phyloP scores from a whole-genome alignment of 2,888 invertebrate species.

The Eilema depressum region DNA sequence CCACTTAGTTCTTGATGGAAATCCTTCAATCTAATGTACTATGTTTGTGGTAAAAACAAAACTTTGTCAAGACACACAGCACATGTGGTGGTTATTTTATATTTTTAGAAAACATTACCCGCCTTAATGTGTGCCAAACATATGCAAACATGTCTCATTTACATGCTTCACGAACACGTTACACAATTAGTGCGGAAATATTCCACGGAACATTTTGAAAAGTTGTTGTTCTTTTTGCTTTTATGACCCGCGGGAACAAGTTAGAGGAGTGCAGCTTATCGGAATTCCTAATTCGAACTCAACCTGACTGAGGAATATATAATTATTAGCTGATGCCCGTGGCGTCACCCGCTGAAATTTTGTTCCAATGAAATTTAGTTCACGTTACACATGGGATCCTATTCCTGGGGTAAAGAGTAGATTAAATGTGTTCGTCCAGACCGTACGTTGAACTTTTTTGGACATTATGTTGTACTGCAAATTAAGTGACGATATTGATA shows the following conservation, averaged over 20 bases:
- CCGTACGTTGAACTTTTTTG: too few relatives aligned
- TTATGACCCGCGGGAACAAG: background rate
- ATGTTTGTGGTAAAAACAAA: background rate
- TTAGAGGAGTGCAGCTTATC: background rate
- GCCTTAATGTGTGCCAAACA: slow-evolving; percentile 46
- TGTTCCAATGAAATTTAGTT: too few relatives aligned
- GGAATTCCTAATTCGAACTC: background rate
- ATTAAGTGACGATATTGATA: too few relatives aligned
- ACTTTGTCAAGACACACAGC: slow-evolving; percentile 27
- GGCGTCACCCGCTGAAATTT: too few relatives aligned
- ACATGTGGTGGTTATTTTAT: slow-evolving; percentile 36
- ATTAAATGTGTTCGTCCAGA: too few relatives aligned
- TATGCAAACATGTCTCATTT: slow-evolving; percentile 44
- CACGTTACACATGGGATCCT: too few relatives aligned
- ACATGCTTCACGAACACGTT: slow-evolving; percentile 39
- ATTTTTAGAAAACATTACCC: slow-evolving; percentile 43
- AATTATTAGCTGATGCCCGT: too few relatives aligned
- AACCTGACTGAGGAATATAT: background rate
- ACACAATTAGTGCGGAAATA: slow-evolving; percentile 35
- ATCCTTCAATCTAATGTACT: background rate
- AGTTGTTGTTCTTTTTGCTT: background rate
- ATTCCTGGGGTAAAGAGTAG: too few relatives aligned
- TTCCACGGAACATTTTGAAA: slow-evolving; percentile 11
- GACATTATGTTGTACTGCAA: too few relatives aligned
- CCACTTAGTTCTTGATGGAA: too few relatives aligned